phyloP scores from a whole-genome alignment of 2,113 vertebrate genomes.

The Neodon shergylaensis region DNA sequence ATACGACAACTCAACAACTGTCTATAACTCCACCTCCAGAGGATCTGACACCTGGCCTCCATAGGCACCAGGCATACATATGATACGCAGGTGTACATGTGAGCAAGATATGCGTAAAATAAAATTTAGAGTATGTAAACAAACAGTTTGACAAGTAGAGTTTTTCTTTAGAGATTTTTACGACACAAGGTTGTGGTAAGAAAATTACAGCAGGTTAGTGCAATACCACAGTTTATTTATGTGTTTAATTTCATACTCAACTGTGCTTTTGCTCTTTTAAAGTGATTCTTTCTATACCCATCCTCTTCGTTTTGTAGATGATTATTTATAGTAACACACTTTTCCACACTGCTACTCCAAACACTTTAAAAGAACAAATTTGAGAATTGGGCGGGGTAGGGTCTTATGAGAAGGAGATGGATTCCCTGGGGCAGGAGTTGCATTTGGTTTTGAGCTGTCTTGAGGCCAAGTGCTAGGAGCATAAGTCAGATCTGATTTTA shows the following conservation, averaged over 20 bases:
- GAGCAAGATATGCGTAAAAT: background rate
- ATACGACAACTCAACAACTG: background rate
- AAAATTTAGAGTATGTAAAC: background rate
- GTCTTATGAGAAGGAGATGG: background rate
- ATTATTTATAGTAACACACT: background rate
- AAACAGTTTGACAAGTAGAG: background rate
- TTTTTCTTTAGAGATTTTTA: slow-evolving; percentile 6
- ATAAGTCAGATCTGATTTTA: background rate
- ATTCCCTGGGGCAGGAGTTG: background rate
- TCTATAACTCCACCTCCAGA: background rate
- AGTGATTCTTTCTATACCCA: background rate
- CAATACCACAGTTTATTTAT: background rate
- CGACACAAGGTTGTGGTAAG: background rate
- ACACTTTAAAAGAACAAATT: background rate
- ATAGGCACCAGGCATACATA: background rate
- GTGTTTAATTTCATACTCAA: background rate
- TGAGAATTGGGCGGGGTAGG: background rate
- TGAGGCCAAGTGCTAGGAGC: background rate
- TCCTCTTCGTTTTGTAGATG: too few relatives aligned
- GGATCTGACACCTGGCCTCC: background rate
- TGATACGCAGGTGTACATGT: background rate
- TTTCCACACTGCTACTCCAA: background rate
- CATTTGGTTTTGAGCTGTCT: background rate
- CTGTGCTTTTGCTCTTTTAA: background rate
- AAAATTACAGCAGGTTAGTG: background rate